Evolutionary conservation across 92 coral and sea anemone species (phyloP).

Genomic region (Porites divaricata): DNA sequence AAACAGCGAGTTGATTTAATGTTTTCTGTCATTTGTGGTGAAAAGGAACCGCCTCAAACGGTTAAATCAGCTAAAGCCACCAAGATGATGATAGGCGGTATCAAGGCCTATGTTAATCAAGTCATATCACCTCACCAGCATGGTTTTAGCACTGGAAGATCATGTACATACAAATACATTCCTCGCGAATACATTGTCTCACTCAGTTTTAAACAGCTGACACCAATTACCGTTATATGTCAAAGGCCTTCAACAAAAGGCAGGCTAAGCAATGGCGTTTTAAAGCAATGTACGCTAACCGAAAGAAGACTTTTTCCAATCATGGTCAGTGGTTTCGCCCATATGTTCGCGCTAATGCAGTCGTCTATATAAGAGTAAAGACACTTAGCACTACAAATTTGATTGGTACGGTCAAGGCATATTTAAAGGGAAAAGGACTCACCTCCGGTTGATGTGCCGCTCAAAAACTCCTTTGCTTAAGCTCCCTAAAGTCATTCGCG

Average conservation of each 20-base stretch:
- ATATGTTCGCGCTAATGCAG: too few species aligned
- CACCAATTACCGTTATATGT: neutral
- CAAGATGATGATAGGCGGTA: neutral
- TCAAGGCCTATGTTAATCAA: neutral
- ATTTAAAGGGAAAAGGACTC: too few species aligned
- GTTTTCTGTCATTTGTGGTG: neutral
- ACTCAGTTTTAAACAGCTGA: slow-evolving; percentile 3
- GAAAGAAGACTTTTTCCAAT: too few species aligned
- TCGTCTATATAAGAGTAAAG: too few species aligned
- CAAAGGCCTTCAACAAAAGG: neutral
- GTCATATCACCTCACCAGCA: slow-evolving; percentile 6
- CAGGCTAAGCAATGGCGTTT: neutral
- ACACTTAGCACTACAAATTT: too few species aligned
- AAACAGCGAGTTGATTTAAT: neutral
- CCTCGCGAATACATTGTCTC: neutral
- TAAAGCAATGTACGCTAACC: too few species aligned
- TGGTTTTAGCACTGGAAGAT: slow-evolving; percentile 6
- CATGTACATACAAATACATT: neutral
- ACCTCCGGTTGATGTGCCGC: too few species aligned
- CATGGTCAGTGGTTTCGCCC: too few species aligned
- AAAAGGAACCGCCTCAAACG: neutral
- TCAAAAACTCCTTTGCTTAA: too few species aligned
- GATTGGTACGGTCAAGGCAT: too few species aligned
- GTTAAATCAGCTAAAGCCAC: neutral
- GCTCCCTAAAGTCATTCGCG: too few species aligned